phyloP scores from a whole-genome alignment of 2,797 vertebrate genomes.

The Rhodeus uyekii region DNA sequence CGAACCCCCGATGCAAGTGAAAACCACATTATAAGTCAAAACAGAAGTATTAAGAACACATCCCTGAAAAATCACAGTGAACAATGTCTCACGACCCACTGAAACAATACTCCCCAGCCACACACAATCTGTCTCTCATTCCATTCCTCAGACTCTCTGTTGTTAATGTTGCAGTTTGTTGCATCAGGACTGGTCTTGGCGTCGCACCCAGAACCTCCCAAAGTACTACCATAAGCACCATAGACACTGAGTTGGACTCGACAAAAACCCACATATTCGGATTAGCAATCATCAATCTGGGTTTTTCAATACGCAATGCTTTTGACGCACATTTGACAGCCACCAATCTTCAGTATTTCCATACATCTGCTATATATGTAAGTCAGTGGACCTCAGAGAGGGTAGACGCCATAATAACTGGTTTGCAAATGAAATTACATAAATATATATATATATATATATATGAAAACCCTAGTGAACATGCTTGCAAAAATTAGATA shows the following conservation, averaged over 20 bases:
- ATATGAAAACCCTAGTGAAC: neutral
- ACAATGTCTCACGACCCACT: constrained; percentile 38
- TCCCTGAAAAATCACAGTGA: constrained; percentile 32
- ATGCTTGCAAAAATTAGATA: neutral
- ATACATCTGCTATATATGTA: neutral
- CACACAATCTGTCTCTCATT: constrained; percentile 32
- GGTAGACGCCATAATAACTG: neutral
- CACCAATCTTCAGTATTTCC: neutral
- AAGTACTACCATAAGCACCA: constrained; percentile 20
- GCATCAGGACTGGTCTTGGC: constrained; percentile 55
- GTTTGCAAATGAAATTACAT: too few species aligned
- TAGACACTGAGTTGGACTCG: neutral
- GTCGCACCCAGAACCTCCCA: constrained; percentile 24
- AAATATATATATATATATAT: neutral
- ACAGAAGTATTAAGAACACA: constrained; percentile 28
- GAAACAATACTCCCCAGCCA: constrained; percentile 35
- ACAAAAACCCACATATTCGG: neutral
- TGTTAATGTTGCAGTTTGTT: constrained; percentile 56
- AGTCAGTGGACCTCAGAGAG: neutral
- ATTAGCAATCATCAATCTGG: neutral
- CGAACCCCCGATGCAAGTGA: constrained; percentile 40
- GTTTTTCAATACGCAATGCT: neutral
- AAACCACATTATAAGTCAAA: constrained; percentile 40
- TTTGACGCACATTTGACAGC: neutral
- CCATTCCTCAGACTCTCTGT: constrained; percentile 45